phyloP scores from a whole-genome alignment of 2,797 vertebrate genomes.

The Microtus agrestis region DNA sequence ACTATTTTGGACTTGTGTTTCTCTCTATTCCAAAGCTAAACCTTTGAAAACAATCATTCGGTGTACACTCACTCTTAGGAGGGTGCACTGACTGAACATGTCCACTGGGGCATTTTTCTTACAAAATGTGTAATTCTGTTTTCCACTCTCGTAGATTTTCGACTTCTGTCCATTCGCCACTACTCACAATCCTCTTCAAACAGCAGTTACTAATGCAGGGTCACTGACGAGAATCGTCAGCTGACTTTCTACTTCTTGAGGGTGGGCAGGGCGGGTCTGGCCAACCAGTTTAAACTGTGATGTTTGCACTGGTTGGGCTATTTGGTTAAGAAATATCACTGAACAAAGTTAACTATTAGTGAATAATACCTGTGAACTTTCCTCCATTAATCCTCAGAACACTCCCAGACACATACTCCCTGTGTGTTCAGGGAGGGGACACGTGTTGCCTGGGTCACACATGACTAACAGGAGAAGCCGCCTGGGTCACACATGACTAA shows the following conservation, averaged over 20 bases:
- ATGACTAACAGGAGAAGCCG: not conserved
- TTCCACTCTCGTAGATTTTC: not conserved
- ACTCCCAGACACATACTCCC: not conserved
- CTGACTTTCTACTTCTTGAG: not conserved
- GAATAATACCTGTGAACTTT: conserved; percentile 8
- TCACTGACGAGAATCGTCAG: not conserved
- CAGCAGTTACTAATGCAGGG: not conserved
- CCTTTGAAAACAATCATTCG: conserved; percentile 11
- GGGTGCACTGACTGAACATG: not conserved
- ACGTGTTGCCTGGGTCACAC: not conserved
- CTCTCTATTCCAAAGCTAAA: conserved; percentile 2
- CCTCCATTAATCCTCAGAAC: not conserved
- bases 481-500: not conserved
- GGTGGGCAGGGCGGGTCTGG: not conserved
- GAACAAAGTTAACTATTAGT: not conserved
- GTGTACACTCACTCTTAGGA: not conserved
- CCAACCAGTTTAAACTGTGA: conserved; percentile 1
- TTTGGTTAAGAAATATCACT: conserved; percentile 14
- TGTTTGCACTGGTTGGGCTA: not conserved
- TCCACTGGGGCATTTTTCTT: not conserved
- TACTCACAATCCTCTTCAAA: not conserved
- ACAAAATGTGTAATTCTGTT: conserved; percentile 24
- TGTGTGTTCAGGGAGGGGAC: not conserved
- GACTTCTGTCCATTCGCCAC: not conserved
- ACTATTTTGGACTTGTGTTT: conserved; percentile 16